Conservation (phyloP, 2,797 vertebrate species). For the Hypotaenidia okinawae region DNA sequence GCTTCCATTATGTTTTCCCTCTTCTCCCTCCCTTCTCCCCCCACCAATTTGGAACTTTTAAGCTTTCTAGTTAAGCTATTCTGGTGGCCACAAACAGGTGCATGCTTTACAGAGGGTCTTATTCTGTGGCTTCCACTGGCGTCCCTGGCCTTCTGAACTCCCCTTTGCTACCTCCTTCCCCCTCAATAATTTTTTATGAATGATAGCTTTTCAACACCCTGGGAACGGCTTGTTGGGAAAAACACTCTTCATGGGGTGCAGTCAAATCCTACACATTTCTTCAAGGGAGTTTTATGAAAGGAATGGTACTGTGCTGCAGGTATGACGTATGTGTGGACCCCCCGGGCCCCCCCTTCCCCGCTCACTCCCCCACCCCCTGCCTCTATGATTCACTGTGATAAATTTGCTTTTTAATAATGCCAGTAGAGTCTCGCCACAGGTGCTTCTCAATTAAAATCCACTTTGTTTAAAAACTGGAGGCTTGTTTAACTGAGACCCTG, state of each 20-base stretch:
- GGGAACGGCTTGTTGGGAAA: slow-evolving; percentile 74
- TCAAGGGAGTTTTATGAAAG: slow-evolving; percentile 62
- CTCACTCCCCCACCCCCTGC: not conserved
- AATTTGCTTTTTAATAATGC: slow-evolving; percentile 52
- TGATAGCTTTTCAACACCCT: slow-evolving; percentile 80
- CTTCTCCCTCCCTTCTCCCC: not conserved
- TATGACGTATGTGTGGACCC: slow-evolving; percentile 37
- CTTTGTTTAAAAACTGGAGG: slow-evolving; percentile 71
- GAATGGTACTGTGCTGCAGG: slow-evolving; percentile 63
- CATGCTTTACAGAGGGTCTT: slow-evolving; percentile 75
- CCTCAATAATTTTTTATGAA: slow-evolving; percentile 77
- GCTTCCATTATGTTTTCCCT: slow-evolving; percentile 79
- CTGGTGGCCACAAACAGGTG: slow-evolving; percentile 82
- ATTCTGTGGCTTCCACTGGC: slow-evolving; percentile 75
- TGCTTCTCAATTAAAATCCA: slow-evolving; percentile 70
- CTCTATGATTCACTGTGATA: slow-evolving; percentile 3
- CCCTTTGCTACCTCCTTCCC: slow-evolving; percentile 73
- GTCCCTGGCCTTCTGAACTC: slow-evolving; percentile 78
- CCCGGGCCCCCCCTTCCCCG: not conserved
- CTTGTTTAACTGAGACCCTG: slow-evolving; percentile 66
- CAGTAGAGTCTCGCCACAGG: slow-evolving; percentile 7
- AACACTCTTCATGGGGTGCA: slow-evolving; percentile 64
- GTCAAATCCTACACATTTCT: slow-evolving; percentile 68
- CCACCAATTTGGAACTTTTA: slow-evolving; percentile 46
- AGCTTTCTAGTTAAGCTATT: slow-evolving; percentile 78